Conservation (phyloP, 2,888 invertebrate genomes). For the Heliconius ethilla region DNA sequence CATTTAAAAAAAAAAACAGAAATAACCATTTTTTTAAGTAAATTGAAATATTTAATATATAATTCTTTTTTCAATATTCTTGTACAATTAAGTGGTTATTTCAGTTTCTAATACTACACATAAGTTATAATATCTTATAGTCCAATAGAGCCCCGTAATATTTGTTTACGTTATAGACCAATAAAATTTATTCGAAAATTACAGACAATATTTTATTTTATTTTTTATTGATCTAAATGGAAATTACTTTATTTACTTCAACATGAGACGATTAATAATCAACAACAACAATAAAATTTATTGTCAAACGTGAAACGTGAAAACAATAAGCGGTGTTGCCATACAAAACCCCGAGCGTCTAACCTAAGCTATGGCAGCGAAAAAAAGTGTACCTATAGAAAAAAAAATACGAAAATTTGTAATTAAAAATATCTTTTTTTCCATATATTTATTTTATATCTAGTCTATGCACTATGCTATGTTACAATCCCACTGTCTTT, state of each 20-base stretch:
- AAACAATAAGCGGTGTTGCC: constrained; percentile 47
- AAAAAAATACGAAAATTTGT: constrained; percentile 52
- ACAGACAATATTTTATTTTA: neutral
- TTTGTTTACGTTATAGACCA: neutral
- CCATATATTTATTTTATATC: constrained; percentile 59
- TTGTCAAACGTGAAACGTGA: constrained; percentile 46
- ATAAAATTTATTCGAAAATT: neutral
- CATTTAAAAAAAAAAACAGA: neutral
- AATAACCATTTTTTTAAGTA: no score
- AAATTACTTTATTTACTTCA: constrained; percentile 2
- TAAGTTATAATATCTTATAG: neutral
- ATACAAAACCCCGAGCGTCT: constrained; percentile 57
- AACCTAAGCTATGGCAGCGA: constrained; percentile 73
- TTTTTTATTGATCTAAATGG: neutral
- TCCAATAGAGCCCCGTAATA: neutral
- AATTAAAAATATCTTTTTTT: constrained; percentile 78
- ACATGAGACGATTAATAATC: neutral
- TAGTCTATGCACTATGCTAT: constrained; percentile 66
- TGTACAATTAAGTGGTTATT: neutral
- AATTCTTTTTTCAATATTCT: neutral
- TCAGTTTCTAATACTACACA: neutral
- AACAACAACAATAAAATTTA: constrained; percentile 36
- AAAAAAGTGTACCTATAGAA: constrained; percentile 49
- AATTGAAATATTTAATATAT: no score
- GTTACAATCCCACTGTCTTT: constrained; percentile 62